phyloP scores from a whole-genome alignment of 2,797 vertebrate species.

The Choloepus didactylus region DNA sequence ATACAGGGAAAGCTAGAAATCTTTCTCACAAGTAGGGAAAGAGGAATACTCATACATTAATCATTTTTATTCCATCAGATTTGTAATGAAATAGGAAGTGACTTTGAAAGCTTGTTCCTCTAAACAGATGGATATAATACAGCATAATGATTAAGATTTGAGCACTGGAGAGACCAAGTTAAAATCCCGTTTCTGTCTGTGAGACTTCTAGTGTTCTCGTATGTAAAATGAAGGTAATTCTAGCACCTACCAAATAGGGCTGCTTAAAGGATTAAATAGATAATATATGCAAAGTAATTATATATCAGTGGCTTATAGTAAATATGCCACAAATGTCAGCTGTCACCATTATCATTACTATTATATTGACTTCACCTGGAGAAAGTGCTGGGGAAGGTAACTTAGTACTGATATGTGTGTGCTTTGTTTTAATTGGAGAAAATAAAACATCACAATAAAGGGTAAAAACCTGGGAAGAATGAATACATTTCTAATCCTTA shows the following conservation, averaged over 20 bases:
- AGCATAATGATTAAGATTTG: neutral
- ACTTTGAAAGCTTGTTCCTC: neutral
- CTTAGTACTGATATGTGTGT: neutral
- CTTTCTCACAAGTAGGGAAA: neutral
- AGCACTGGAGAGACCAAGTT: neutral
- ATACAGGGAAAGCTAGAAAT: neutral
- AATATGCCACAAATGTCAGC: neutral
- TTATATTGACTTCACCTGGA: neutral
- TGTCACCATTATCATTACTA: neutral
- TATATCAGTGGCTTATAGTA: neutral
- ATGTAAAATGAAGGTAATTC: neutral
- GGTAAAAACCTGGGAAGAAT: neutral
- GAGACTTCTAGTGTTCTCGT: neutral
- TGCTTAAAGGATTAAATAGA: neutral
- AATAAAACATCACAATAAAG: neutral
- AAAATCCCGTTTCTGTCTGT: neutral
- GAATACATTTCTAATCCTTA: neutral
- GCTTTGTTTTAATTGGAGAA: constrained; percentile 11
- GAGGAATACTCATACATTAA: neutral
- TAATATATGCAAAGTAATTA: neutral
- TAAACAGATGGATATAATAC: neutral
- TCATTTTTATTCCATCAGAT: neutral
- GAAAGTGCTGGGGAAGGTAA: neutral
- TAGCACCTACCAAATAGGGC: neutral
- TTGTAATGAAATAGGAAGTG: neutral